Evolutionary conservation across 2,888 invertebrate species (phyloP), one percentile per base, ranked within the genome.

Genomic region (Parapristionchus giblindavisi): DNA sequence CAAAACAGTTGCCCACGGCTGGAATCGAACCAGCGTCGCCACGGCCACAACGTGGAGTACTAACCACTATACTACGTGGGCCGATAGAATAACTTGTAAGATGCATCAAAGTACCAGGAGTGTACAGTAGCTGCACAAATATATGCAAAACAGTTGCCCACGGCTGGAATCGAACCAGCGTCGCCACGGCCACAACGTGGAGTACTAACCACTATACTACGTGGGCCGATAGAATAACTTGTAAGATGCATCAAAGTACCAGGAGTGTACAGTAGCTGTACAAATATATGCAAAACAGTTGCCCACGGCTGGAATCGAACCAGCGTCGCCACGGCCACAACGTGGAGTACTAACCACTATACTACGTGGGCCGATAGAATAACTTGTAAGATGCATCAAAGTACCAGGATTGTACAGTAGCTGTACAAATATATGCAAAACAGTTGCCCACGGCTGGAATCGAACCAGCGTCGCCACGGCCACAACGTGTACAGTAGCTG

Each of bases 161-260:
- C 78, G 81, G 80, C 81, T 79, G 82, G 84, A 84, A 85, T 85
- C 83, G 83, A 85, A 84, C 84, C 82, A 77, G 79, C 81, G 85
- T 85, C 84, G 85, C 84, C 83, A 83, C 85, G 85, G 85, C 84
- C 84, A 85, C 85, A 85, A 85, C 85, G 84, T 83, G 83, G 84
- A 85, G 85, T 85, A 85, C 84, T 84, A 85, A 85, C 84, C 85
- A 85, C 85, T 85, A 85, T 85, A 85, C 85, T 84, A 85, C 82
- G 34, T 63, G 63, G 63, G 63, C 63, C 63, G 63, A 63, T 63
- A 63, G 38, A n/a, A n/a, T n/a, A n/a, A n/a, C n/a, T n/a, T n/a
- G n/a, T n/a, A n/a, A n/a, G n/a, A n/a, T n/a, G n/a, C n/a, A n/a
- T n/a, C n/a, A n/a, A n/a, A n/a, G n/a, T n/a, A n/a, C n/a, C n/a